Conservation (phyloP, 1,140 invertebrate genomes). For the Hydropsyche tenuis region DNA sequence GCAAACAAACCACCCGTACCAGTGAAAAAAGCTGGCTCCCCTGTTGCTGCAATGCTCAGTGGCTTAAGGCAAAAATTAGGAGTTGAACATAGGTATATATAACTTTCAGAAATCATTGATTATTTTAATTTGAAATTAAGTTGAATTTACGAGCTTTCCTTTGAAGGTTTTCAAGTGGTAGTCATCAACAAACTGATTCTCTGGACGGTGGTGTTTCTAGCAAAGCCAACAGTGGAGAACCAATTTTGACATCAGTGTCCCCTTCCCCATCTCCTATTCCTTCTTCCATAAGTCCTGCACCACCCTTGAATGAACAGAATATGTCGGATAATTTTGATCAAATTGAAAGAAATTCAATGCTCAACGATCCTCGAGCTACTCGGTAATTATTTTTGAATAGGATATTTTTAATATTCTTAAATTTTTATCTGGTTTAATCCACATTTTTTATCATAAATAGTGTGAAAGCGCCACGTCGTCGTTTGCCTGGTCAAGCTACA, state of each 20-base stretch:
- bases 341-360: slow-evolving; percentile 66
- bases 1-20: slow-evolving; percentile 65
- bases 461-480: slow-evolving; percentile 62
- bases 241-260: slow-evolving; percentile 38
- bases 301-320: not conserved
- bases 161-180: not conserved
- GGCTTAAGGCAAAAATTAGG: slow-evolving; percentile 67
- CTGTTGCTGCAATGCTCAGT: slow-evolving; percentile 61
- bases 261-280: slow-evolving; percentile 30
- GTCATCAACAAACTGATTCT: slow-evolving; percentile 14
- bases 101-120: not conserved
- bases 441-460: slow-evolving; percentile 53
- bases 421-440: no score
- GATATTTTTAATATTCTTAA: no score
- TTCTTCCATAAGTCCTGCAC: not conserved
- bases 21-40: slow-evolving; percentile 66
- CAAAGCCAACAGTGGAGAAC: slow-evolving; percentile 51
- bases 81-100: slow-evolving; percentile 52
- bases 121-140: not conserved
- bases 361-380: slow-evolving; percentile 67
- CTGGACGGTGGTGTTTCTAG: slow-evolving; percentile 53
- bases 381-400: slow-evolving; percentile 54
- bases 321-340: slow-evolving; percentile 65
- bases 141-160: not conserved
- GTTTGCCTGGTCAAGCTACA: slow-evolving; percentile 64